Evolutionary conservation across 2,888 invertebrate species (phyloP).

Genomic region (Lithophane leautieri): DNA sequence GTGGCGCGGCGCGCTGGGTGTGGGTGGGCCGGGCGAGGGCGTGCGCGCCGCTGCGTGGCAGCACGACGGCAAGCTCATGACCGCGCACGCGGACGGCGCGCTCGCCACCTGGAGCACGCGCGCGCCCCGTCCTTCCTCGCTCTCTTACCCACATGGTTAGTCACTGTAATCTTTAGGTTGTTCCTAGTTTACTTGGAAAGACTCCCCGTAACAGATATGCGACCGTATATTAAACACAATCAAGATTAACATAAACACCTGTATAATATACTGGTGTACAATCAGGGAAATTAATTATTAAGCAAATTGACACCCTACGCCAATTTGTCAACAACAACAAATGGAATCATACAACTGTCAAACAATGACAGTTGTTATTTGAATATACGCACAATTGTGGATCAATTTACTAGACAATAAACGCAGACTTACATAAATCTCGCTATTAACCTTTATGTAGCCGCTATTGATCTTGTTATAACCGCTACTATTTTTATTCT

Average conservation of each 20-base stretch:
- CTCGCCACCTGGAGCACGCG: slow-evolving; percentile 97
- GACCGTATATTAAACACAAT: neutral
- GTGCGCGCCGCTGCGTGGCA: slow-evolving; percentile 98
- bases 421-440: neutral
- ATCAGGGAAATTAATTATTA: neutral
- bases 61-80: slow-evolving; percentile 99
- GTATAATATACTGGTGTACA: neutral
- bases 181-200: neutral
- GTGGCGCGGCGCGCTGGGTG: slow-evolving; percentile 94
- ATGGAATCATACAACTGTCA: neutral
- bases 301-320: neutral
- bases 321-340: neutral
- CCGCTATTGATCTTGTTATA: no score
- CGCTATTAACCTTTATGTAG: neutral
- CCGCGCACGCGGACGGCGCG: slow-evolving; percentile 98
- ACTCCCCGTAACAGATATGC: neutral
- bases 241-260: neutral
- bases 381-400: neutral
- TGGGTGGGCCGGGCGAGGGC: slow-evolving; percentile 94
- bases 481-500: neutral
- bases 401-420: neutral
- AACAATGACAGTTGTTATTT: neutral
- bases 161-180: neutral
- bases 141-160: slow-evolving; percentile 97
- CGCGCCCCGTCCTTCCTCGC: slow-evolving; percentile 94